phyloP scores from a whole-genome alignment of 2,797 vertebrate species.

The Chaetodon trifasciatus region DNA sequence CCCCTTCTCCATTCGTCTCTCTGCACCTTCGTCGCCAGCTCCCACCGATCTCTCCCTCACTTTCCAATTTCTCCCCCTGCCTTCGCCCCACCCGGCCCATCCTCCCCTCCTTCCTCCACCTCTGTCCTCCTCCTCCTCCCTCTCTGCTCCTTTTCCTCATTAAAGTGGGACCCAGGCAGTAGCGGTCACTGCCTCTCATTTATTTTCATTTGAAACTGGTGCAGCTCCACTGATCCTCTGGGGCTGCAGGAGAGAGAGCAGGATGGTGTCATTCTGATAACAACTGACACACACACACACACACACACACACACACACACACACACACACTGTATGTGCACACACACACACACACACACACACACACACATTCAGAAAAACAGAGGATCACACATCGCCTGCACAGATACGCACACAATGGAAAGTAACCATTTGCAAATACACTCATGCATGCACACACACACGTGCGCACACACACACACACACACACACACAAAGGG shows the following conservation, averaged over 20 bases:
- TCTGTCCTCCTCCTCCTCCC: constrained; percentile 35
- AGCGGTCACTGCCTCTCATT: constrained; percentile 88
- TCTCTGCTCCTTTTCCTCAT: constrained; percentile 82
- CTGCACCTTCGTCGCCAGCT: constrained; percentile 46
- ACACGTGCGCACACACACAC: constrained; percentile 41
- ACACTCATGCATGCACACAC: constrained; percentile 21
- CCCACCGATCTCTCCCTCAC: constrained; percentile 55
- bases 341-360: constrained; percentile 7
- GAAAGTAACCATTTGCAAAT: constrained; percentile 25
- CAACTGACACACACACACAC: constrained; percentile 65
- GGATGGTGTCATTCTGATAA: constrained; percentile 83
- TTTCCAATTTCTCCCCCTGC: constrained; percentile 45
- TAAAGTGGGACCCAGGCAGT: constrained; percentile 85
- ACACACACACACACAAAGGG: constrained; percentile 55
- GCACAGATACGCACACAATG: constrained; percentile 44
- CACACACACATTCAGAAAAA: constrained; percentile 51
- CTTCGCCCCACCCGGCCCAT: neutral
- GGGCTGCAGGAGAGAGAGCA: constrained; percentile 74
- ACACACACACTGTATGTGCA: constrained; percentile 22
- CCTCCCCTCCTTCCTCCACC: constrained; percentile 25
- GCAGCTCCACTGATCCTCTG: constrained; percentile 85
- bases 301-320: constrained; percentile 36
- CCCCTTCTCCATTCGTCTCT: constrained; percentile 44
- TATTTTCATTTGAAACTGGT: constrained; percentile 89
- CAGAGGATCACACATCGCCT: constrained; percentile 29